Evolutionary conservation across 2,113 vertebrate species (phyloP), one percentile per base, ranked within the genome.

Genomic region (Onychorhynchus coronatus): DNA sequence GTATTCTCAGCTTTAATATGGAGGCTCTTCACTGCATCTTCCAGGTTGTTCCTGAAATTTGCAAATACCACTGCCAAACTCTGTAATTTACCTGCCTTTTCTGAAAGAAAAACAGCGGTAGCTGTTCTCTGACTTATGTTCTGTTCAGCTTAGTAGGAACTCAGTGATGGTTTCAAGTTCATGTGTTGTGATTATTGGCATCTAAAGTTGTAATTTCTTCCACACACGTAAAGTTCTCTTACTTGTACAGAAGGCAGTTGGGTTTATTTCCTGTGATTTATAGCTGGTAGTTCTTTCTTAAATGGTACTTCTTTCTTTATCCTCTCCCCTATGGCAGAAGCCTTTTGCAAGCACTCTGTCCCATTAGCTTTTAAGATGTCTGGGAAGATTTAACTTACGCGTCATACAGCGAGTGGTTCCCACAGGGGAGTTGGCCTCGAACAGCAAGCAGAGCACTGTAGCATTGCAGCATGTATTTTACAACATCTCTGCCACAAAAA

Each of bases 301-400:
- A 17, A 59, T 44, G 72, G 28, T 71, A 24, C 25, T 39, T 53
- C 28, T 37, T 13, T 76, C 59, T 66, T 80, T 79, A 56, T 22
- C 62, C 25, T 89, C 17, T 80, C 6, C 63, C 71, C 82, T 62
- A 76, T 80, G 82, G 91, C 50, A 86, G n/a, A 95, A 91, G 44
- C 46, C 37, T 58, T 91, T 74, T 92, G 63, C 55, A 88, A 94
- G 37, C 58, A 27, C 59, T 90, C 49, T 80, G 67, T 90, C 91
- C 82, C 83, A 63, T 92, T 95, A 94, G 62, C 75, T 94, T 90
- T 88, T 71, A 62, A 86, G 47, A 87, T 71, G 75, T 39, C 47
- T 85, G 68, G 21, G 50, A 93, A 77, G 79, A 61, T 91, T 82
- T 67, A 85, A 71, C 30, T 72, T 85, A 3, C 0, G 0, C 9